Conservation (phyloP, 2,888 invertebrate species). For the Bugulina stolonifera region DNA sequence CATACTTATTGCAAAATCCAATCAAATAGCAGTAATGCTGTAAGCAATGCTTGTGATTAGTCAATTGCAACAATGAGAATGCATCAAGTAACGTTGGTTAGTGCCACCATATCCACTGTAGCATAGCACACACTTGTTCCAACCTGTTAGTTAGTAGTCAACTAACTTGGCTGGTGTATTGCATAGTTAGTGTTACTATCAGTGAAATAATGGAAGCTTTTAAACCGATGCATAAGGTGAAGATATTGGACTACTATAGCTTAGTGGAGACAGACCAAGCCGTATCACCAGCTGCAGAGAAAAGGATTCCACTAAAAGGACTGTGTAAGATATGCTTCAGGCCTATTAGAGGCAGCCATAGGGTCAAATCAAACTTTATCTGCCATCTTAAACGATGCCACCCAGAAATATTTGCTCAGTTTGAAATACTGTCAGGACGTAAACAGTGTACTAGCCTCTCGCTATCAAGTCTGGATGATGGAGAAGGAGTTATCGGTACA, state of each 20-base stretch:
- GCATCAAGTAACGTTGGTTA: neutral
- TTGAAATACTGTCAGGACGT: neutral
- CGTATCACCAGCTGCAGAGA: neutral
- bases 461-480: neutral
- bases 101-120: no score
- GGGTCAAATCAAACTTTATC: conserved; percentile 23
- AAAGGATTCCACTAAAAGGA: conserved; percentile 7
- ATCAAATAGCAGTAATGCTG: neutral
- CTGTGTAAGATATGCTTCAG: neutral
- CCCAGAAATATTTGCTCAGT: neutral
- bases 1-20: conserved; percentile 4
- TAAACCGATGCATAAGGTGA: neutral
- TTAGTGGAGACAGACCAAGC: neutral
- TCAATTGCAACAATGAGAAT: neutral
- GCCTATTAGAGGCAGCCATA: conserved; percentile 21
- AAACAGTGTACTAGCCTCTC: neutral
- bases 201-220: neutral
- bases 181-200: neutral
- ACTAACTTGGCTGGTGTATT: no score
- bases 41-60: neutral
- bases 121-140: no score
- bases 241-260: neutral
- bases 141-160: neutral
- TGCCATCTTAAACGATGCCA: conserved; percentile 11
- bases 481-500: neutral